Conservation (phyloP, 2,113 vertebrate species). For the Catagonus wagneri region DNA sequence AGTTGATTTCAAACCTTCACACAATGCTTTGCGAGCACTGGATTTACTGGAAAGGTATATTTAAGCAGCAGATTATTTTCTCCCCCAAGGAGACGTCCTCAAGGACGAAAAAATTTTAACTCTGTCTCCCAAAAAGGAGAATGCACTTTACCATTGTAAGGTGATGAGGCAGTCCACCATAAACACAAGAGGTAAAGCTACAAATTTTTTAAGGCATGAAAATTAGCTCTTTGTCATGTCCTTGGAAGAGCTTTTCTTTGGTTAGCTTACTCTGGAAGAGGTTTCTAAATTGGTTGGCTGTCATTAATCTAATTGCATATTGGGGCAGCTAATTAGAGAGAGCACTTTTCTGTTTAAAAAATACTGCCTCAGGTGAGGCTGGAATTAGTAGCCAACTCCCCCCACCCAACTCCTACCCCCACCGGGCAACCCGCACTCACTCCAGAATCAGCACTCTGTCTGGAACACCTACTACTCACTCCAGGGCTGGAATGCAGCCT, state of each 20-base stretch:
- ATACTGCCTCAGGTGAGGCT: conserved; percentile 51
- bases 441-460: conserved; percentile 37
- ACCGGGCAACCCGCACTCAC: neutral
- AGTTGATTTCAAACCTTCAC: conserved; percentile 24
- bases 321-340: conserved; percentile 61
- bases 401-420: too few species aligned
- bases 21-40: neutral
- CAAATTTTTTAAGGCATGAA: neutral
- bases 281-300: conserved; percentile 11
- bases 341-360: conserved; percentile 27
- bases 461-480: neutral
- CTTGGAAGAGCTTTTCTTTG: neutral
- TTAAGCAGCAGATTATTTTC: neutral
- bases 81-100: neutral
- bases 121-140: neutral
- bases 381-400: conserved; percentile 47
- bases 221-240: neutral
- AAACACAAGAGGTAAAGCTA: neutral
- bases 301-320: conserved; percentile 56
- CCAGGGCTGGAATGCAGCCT: neutral
- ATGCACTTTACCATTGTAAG: neutral
- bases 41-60: neutral
- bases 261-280: conserved; percentile 33
- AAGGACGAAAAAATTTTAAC: neutral
- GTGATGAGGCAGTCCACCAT: neutral